Conservation (phyloP, 2,888 invertebrate species). For the Gibbula magus region DNA sequence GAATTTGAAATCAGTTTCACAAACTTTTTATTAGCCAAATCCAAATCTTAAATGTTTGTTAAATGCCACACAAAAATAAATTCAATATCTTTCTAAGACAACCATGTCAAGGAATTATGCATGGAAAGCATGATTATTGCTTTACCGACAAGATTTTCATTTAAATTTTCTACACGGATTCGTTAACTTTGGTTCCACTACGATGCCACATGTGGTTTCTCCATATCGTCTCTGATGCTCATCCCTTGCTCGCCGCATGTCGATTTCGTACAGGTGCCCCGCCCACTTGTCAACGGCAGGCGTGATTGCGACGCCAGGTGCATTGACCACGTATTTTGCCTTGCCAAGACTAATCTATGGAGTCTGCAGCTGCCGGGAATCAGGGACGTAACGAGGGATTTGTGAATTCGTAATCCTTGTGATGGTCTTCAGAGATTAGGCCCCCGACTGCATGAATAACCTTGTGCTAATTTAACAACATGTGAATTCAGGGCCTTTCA, state of each 20-base stretch:
- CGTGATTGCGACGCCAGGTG: conserved; percentile 9
- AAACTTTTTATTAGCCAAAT: background rate
- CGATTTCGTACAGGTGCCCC: background rate
- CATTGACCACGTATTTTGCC: background rate
- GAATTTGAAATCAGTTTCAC: conserved; percentile 17
- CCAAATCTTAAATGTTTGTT: background rate
- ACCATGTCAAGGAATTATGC: too few relatives aligned
- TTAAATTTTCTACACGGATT: conserved; percentile 6
- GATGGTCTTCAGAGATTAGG: background rate
- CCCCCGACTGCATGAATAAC: too few relatives aligned
- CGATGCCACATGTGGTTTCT: background rate
- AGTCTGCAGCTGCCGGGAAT: conserved; percentile 2
- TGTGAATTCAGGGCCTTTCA: too few relatives aligned
- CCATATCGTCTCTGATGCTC: background rate
- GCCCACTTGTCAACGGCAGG: background rate
- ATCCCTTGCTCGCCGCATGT: background rate
- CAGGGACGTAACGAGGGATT: background rate
- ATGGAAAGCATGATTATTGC: too few relatives aligned
- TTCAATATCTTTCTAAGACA: background rate
- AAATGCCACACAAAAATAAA: background rate
- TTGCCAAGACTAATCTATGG: conserved; percentile 2
- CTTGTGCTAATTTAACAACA: too few relatives aligned
- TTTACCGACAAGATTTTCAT: background rate
- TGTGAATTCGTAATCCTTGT: background rate
- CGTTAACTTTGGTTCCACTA: background rate